Conservation (phyloP, 2,888 invertebrate species). For the Apocheima hispidaria region DNA sequence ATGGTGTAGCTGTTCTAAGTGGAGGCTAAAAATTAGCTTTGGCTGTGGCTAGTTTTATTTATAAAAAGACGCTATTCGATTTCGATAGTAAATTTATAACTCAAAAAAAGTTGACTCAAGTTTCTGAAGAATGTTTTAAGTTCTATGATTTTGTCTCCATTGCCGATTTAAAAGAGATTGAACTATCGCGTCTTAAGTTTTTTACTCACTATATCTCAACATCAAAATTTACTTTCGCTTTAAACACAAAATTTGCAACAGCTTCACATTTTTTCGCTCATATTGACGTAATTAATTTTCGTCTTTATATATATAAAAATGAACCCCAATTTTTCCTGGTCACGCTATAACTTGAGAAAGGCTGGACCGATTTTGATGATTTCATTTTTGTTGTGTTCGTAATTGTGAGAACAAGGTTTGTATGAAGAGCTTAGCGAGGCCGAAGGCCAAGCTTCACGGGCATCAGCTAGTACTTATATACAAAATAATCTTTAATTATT, state of each 20-base stretch:
- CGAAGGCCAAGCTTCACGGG: too few species aligned
- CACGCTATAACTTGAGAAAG: too few species aligned
- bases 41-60: neutral
- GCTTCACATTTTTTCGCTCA: constrained; percentile 47
- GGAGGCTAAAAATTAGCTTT: too few species aligned
- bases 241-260: constrained; percentile 56
- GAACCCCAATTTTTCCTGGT: too few species aligned
- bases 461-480: too few species aligned
- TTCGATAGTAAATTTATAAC: too few species aligned
- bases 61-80: neutral
- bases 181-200: constrained; percentile 27
- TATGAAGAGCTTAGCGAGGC: too few species aligned
- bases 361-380: too few species aligned
- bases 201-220: constrained; percentile 30
- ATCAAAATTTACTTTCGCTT: constrained; percentile 62
- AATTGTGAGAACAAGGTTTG: too few species aligned
- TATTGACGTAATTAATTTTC: constrained; percentile 45
- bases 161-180: neutral
- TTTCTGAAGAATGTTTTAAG: neutral
- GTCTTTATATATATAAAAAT: constrained; percentile 29
- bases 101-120: neutral
- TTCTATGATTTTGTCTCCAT: neutral
- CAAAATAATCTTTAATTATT: too few species aligned
- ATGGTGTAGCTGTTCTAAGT: too few species aligned
- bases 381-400: too few species aligned